These are phyloP conservation scores for Boleophthalmus pectinirostris DNA, from an alignment of 2,113 vertebrate species.

Conservation along the genomic window DNA sequence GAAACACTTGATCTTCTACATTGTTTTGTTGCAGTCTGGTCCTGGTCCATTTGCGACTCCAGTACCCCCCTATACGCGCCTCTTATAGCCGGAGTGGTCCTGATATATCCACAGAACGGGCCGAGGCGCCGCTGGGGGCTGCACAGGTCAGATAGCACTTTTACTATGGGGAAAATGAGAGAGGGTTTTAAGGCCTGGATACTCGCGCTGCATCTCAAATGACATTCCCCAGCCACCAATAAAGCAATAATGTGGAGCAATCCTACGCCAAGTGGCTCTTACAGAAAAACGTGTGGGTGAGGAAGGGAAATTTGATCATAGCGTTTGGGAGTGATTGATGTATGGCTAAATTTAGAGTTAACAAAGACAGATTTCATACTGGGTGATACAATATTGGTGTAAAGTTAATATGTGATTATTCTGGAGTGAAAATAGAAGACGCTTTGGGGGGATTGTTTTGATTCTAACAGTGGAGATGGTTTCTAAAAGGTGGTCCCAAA, in stretches of 20 bases:
- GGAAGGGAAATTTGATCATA: slow-evolving; percentile 51
- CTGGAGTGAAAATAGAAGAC: not conserved
- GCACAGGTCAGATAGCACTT: slow-evolving; percentile 62
- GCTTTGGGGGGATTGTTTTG: not conserved
- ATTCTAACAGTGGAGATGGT: not conserved
- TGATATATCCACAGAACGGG: slow-evolving; percentile 47
- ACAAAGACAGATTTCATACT: not conserved
- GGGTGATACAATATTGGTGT: not conserved
- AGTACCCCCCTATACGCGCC: no score
- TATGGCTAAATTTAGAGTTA: slow-evolving; percentile 18
- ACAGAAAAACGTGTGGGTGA: slow-evolving; percentile 49
- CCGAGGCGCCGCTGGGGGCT: slow-evolving; percentile 51
- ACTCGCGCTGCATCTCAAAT: slow-evolving; percentile 64
- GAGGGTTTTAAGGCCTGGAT: slow-evolving; percentile 63
- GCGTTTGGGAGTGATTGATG: slow-evolving; percentile 30
- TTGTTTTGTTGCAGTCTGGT: no score
- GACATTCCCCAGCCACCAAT: slow-evolving; percentile 55
- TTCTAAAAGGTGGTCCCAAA: slow-evolving; percentile 5
- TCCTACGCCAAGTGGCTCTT: slow-evolving; percentile 57
- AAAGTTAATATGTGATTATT: not conserved
- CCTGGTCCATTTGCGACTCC: no score
- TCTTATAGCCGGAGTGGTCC: slow-evolving; percentile 29
- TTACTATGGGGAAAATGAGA: slow-evolving; percentile 63
- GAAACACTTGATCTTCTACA: no score
- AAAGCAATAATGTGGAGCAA: slow-evolving; percentile 68